Conservation (phyloP, 2,888 invertebrate genomes). For the Monopis laevigella region DNA sequence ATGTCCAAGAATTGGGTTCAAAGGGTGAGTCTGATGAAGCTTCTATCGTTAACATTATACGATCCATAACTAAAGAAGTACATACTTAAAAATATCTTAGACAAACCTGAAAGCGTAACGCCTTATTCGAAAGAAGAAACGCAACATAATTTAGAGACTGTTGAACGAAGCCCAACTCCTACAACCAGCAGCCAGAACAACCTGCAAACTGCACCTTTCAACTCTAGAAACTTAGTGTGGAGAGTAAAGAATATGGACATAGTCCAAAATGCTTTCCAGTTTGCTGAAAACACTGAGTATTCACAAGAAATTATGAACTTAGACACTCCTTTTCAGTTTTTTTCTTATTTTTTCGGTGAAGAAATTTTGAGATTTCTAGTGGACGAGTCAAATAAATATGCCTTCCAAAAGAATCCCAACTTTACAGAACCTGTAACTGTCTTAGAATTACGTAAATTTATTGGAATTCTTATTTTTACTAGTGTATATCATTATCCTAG, state of each 20-base stretch:
- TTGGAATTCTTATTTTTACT: slow-evolving; percentile 18
- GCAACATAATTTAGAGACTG: slow-evolving; percentile 20
- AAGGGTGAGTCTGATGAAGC: slow-evolving; percentile 12
- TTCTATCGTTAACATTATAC: slow-evolving; percentile 9
- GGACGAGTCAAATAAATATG: slow-evolving; percentile 5
- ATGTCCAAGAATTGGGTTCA: slow-evolving; percentile 9
- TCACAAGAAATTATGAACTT: not conserved
- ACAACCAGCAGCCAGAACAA: slow-evolving; percentile 25
- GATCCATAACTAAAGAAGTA: slow-evolving; percentile 4
- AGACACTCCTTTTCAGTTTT: not conserved
- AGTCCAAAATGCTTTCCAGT: not conserved
- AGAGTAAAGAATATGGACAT: slow-evolving; percentile 27
- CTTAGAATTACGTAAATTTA: slow-evolving; percentile 11
- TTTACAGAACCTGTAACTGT: not conserved
- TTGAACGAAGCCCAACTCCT: slow-evolving; percentile 25
- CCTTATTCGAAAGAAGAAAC: slow-evolving; percentile 5
- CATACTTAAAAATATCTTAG: slow-evolving; percentile 9
- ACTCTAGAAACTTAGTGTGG: slow-evolving; percentile 26
- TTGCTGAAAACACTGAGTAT: not conserved
- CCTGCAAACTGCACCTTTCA: slow-evolving; percentile 26
- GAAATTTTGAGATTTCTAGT: not conserved
- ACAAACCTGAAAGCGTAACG: slow-evolving; percentile 3
- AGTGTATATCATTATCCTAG: slow-evolving; percentile 5
- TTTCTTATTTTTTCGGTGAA: slow-evolving; percentile 2
- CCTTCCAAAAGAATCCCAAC: slow-evolving; percentile 3